Percentiles rank a stretch among this genome's conserved stretches.
Evolutionary conservation across 2,113 vertebrate genomes (phyloP).

Genomic region (Mirounga angustirostris): DNA sequence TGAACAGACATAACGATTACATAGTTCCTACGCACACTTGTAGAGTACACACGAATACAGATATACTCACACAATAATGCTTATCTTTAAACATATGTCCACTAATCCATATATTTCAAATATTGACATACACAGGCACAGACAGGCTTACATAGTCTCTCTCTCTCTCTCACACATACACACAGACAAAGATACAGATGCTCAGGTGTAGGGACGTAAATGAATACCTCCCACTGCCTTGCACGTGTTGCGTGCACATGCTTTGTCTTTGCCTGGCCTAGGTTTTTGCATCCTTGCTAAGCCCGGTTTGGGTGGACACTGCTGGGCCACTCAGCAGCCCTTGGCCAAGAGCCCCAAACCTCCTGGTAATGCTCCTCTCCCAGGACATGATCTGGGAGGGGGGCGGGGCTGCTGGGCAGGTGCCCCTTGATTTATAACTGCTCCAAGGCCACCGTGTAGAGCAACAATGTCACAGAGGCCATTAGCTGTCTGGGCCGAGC

Average conservation of each 20-base stretch:
- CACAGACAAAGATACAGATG: not conserved
- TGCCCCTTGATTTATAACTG: not conserved
- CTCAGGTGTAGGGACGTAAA: not conserved
- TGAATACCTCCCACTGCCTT: not conserved
- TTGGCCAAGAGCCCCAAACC: not conserved
- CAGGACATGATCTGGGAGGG: not conserved
- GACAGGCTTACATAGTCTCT: not conserved
- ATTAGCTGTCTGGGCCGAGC: constrained; percentile 64
- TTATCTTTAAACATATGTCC: not conserved
- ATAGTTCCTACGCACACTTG: not conserved
- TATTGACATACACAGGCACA: not conserved
- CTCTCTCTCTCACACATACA: not conserved
- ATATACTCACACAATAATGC: not conserved
- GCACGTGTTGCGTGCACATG: rapidly evolving
- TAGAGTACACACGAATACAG: not conserved
- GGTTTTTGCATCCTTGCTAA: not conserved
- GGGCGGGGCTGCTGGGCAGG: not conserved
- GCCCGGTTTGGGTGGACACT: not conserved
- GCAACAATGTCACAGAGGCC: constrained; percentile 57
- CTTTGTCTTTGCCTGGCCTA: not conserved
- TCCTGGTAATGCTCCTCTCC: not conserved
- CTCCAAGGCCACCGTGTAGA: not conserved
- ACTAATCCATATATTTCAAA: not conserved
- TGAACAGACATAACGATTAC: not conserved
- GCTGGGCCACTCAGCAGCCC: not conserved